phyloP scores from a whole-genome alignment of 1,140 invertebrate genomes.

The Diploscapter pachys region DNA sequence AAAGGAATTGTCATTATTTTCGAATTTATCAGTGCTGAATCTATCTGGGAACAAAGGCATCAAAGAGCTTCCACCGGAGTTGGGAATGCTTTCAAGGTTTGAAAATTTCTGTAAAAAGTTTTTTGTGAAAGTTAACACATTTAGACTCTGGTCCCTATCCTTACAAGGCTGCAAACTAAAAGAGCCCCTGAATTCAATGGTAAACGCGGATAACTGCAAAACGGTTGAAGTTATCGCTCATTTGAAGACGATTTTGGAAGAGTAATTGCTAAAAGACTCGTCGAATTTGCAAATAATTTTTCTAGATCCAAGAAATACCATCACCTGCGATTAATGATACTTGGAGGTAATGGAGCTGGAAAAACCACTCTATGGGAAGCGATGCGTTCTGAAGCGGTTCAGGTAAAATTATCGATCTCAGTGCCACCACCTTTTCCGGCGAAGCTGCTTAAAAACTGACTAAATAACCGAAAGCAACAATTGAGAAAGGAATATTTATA shows the following conservation, averaged over 20 bases:
- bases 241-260: conserved; percentile 72
- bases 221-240: conserved; percentile 94
- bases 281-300: conserved; percentile 20
- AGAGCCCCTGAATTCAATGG: conserved; percentile 84
- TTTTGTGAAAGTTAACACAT: background rate
- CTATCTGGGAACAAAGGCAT: conserved; percentile 83
- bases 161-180: conserved; percentile 78
- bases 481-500: background rate
- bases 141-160: conserved; percentile 88
- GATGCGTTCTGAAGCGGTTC: conserved; percentile 43
- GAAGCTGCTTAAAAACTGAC: too few relatives aligned
- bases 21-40: conserved; percentile 86
- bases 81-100: conserved; percentile 75
- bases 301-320: conserved; percentile 85
- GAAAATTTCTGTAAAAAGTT: background rate
- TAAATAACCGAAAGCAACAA: conserved; percentile 2
- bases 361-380: conserved; percentile 78
- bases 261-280: conserved; percentile 44
- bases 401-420: background rate
- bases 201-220: conserved; percentile 85
- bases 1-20: conserved; percentile 77
- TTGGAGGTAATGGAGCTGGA: conserved; percentile 86
- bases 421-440: too few relatives aligned
- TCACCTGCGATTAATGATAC: conserved; percentile 94
- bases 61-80: conserved; percentile 81